Conservation (phyloP, 2,797 vertebrate species). For the Sebastes hubbsi region DNA sequence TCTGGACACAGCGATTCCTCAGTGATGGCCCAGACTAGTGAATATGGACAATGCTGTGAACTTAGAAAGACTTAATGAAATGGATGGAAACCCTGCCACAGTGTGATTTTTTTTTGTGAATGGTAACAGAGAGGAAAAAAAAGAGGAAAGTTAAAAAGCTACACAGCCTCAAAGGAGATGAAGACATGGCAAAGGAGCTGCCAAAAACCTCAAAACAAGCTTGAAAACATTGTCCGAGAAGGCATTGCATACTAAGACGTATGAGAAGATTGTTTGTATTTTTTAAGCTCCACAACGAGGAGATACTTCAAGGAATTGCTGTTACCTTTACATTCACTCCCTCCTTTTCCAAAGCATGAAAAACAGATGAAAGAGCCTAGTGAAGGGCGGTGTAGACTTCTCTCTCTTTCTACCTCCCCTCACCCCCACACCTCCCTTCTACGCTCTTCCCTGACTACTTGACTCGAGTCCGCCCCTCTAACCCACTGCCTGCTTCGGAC, state of each 20-base stretch:
- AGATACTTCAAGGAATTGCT: conserved; percentile 71
- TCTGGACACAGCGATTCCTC: conserved; percentile 60
- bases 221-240: conserved; percentile 66
- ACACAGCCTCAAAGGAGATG: conserved; percentile 66
- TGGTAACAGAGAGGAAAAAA: conserved; percentile 52
- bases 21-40: conserved; percentile 72
- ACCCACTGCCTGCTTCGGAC: conserved; percentile 65
- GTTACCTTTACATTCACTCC: conserved; percentile 79
- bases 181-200: conserved; percentile 67
- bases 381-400: conserved; percentile 75
- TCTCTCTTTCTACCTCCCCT: conserved; percentile 82
- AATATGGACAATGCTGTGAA: conserved; percentile 76
- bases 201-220: conserved; percentile 73
- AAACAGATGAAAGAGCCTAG: conserved; percentile 74
- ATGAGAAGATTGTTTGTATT: conserved; percentile 60
- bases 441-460: conserved; percentile 59
- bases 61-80: conserved; percentile 61
- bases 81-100: conserved; percentile 69
- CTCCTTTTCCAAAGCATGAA: conserved; percentile 86
- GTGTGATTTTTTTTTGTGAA: conserved; percentile 70
- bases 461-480: conserved; percentile 47
- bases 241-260: conserved; percentile 62
- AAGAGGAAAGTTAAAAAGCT: conserved; percentile 50
- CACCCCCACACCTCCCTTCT: conserved; percentile 60
- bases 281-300: conserved; percentile 64